Base-by-base conservation (phyloP, 1,140 invertebrate genomes). In the Meloidogyne chitwoodi region DNA sequence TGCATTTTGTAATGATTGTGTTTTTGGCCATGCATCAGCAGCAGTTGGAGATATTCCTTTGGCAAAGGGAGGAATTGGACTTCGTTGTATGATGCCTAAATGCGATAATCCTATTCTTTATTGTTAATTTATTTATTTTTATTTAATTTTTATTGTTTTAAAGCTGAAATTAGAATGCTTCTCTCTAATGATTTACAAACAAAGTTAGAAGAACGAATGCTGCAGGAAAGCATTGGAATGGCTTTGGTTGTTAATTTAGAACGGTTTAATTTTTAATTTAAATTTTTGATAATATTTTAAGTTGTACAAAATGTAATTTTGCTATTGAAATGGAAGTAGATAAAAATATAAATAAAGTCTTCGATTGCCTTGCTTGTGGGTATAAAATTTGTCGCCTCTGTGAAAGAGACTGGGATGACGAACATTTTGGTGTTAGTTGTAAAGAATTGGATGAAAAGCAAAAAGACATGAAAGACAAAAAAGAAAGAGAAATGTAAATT, bases 41-140 rank as follows among this genome's bases (percentile, higher is more conserved):
- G 78, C 78, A 12, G 67, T 64, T 14, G 62, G 71, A 27, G 77
- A 79, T 24, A 72, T 74, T 26, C 78, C 78, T 29, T 27, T 79
- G 16, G 78, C 75, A 19, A 61, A 77, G 26, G 77, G 70, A 29
- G 79, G 79, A 11, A 68, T 81, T 22, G 79, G 79, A 0, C 34
- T 80, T 12, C 77, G 41, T 24, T 80, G 79, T 67, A 79, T 80
- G 77, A 38, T 64, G 41, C 34, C 65, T 31, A 65, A 34, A 4
- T 80, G 79, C 44, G 29, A 64, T 34, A 81, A 80, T 74, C 79
- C 79, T 19, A 79, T 80, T 63, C 56, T 80, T 48, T 80, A 71
- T 64, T 70, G 79, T 80, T 5, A 10, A 74, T 76, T 63, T 12
- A 41, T 62, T 75, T 24, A 0, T 19, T 38, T 41, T 31, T 64